Evolutionary conservation across 1,140 invertebrate species (phyloP).

Genomic region (Sitodiplosis mosellana): DNA sequence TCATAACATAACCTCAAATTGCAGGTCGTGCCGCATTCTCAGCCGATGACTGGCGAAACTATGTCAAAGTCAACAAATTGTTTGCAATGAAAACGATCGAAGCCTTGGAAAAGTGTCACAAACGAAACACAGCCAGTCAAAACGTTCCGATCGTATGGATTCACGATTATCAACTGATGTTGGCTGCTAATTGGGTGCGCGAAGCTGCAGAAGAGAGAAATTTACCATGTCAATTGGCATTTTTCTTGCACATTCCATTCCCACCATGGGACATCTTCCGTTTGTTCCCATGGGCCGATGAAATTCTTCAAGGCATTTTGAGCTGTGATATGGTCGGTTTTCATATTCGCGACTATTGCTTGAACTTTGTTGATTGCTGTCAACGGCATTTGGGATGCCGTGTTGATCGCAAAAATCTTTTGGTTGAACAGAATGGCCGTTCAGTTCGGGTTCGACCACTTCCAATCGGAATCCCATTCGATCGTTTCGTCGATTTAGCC

Average conservation of each 20-base stretch:
- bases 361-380: slow-evolving; percentile 84
- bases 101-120: slow-evolving; percentile 43
- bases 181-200: slow-evolving; percentile 74
- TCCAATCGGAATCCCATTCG: slow-evolving; percentile 75
- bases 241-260: slow-evolving; percentile 85
- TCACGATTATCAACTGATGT: slow-evolving; percentile 82
- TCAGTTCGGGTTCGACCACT: slow-evolving; percentile 64
- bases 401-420: slow-evolving; percentile 67
- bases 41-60: slow-evolving; percentile 64
- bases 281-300: slow-evolving; percentile 77
- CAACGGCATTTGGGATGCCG: slow-evolving; percentile 70
- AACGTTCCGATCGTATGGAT: slow-evolving; percentile 67
- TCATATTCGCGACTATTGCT: slow-evolving; percentile 77
- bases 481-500: slow-evolving; percentile 66
- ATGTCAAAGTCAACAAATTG: slow-evolving; percentile 59
- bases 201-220: slow-evolving; percentile 62
- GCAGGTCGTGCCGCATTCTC: slow-evolving; percentile 47
- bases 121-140: slow-evolving; percentile 34
- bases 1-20: too few relatives aligned
- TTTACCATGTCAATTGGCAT: slow-evolving; percentile 61
- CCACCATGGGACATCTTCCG: slow-evolving; percentile 84
- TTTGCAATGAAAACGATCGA: slow-evolving; percentile 64
- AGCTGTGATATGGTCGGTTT: slow-evolving; percentile 83
- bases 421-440: slow-evolving; percentile 71
- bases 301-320: slow-evolving; percentile 76